Evolutionary conservation across 2,797 vertebrate species (phyloP).

Genomic region (Scolopax rusticola): DNA sequence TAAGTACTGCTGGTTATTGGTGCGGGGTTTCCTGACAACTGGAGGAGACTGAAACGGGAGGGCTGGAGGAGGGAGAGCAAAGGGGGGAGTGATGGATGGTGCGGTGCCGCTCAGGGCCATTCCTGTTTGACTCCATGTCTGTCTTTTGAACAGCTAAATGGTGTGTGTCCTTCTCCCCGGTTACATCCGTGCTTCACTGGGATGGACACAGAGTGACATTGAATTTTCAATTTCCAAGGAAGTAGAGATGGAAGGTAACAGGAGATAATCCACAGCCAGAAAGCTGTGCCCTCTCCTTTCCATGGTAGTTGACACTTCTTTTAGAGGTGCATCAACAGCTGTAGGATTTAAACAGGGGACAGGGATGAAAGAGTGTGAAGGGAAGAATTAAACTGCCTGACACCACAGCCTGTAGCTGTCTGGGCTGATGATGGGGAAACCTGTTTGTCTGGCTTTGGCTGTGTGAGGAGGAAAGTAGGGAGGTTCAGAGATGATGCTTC

Average conservation of each 20-base stretch:
- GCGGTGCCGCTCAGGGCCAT: background rate
- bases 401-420: background rate
- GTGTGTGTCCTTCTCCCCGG: background rate
- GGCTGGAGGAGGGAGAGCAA: background rate
- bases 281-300: background rate
- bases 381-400: background rate
- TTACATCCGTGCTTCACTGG: background rate
- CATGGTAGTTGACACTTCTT: accelerated
- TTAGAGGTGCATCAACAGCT: background rate
- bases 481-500: background rate
- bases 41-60: background rate
- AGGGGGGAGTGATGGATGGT: background rate
- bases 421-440: background rate
- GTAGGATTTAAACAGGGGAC: background rate
- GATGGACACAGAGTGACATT: background rate
- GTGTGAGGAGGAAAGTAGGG: background rate
- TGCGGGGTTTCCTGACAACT: background rate
- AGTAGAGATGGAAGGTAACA: background rate
- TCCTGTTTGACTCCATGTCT: background rate
- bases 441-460: constrained; percentile 28
- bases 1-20: background rate
- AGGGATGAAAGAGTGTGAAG: background rate
- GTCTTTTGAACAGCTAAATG: background rate
- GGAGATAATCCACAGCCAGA: background rate
- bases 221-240: background rate